Evolutionary conservation across 2,888 invertebrate species (phyloP), one percentile per base, ranked within the genome.

Genomic region (Drosophila meridionalis): DNA sequence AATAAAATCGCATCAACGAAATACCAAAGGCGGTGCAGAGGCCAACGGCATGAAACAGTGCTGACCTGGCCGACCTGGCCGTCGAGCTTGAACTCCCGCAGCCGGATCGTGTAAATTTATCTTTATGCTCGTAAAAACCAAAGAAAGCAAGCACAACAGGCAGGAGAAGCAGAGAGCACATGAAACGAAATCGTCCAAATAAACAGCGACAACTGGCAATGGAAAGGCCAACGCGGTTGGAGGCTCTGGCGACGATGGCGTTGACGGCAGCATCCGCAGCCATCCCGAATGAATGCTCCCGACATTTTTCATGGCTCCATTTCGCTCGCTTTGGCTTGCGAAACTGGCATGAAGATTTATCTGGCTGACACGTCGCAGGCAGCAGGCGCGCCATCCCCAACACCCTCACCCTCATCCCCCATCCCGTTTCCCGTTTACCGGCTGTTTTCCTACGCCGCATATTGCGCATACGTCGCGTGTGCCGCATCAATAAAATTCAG

Each of bases 291-390:
- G 86, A 83, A 82, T 87, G 76, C 76, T 73, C 65, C 72, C 74
- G 61, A 73, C 84, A 88, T 88, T 82, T 87, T 88, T 87, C 89
- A 87, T 88, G 82, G 75, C 82, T 84, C 78, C 80, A 86, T 86
- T 88, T 56, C 20, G 66, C 76, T 57, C 48, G 68, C 66, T 72
- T 73, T 56, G 56, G 40, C 30, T n/a, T 9, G 56, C 20, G 71
- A 48, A 55, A 73, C 75, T 77, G 63, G 76, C 76, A 78, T 72
- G 78, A 82, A 87, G 84, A 86, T 88, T 88, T 87, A 87, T 88
- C 75, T 78, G 65, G 57, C 50, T 57, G 65, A 71, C 78, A 75
- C 78, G 71, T 68, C 68, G 71, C 69, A 66, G 26, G 7, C 43
- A 20, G 40, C 55, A 64, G 55, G 20, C 67, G 36, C 40, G 28